Conservation (phyloP, 2,113 vertebrate species). For the Synodontis membranacea region DNA sequence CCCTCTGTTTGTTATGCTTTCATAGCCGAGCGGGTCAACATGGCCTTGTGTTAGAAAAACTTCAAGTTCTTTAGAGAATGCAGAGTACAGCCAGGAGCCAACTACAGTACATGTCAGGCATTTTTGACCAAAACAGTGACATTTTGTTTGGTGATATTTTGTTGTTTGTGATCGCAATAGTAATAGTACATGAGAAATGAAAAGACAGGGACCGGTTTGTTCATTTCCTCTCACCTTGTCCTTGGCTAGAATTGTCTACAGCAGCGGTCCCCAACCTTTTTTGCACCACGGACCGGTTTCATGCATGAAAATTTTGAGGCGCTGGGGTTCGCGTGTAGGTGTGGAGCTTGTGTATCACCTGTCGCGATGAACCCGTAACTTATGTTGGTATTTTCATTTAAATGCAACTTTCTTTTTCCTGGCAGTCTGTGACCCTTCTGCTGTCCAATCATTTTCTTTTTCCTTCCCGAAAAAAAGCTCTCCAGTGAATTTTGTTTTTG, state of each 20-base stretch:
- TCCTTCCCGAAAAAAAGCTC: no score
- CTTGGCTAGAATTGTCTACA: background rate
- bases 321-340: no score
- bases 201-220: background rate
- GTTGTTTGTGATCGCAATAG: background rate
- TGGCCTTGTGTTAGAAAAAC: constrained; percentile 31
- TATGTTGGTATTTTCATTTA: no score
- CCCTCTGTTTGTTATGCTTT: constrained; percentile 35
- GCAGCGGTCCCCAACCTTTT: no score
- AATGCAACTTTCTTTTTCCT: no score
- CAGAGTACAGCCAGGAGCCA: background rate
- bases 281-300: no score
- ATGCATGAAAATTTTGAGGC: no score
- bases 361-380: no score
- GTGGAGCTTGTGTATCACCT: no score
- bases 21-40: constrained; percentile 28
- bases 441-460: no score
- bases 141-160: background rate
- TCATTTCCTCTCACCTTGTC: background rate
- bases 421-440: no score
- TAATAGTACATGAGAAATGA: background rate
- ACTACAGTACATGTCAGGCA: background rate
- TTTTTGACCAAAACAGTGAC: background rate
- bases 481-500: no score
- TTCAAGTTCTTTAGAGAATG: constrained; percentile 1